Evolutionary conservation across 2,113 vertebrate species (phyloP).

Genomic region (Perca fluviatilis): DNA sequence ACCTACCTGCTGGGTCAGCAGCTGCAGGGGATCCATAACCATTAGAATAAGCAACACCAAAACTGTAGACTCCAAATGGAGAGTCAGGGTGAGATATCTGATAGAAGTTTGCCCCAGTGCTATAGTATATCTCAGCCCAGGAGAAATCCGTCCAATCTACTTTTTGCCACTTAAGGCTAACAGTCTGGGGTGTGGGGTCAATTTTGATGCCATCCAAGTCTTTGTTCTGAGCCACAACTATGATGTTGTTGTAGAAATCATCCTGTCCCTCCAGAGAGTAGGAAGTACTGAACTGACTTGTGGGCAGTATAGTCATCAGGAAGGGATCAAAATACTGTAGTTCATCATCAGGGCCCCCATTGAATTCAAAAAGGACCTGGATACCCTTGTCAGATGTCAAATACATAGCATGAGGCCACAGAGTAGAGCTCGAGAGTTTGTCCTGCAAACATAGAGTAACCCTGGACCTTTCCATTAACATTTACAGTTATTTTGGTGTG

Average conservation of each 20-base stretch:
- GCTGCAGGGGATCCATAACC: constrained; percentile 65
- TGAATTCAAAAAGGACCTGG: constrained; percentile 76
- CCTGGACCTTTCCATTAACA: not conserved
- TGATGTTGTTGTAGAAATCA: constrained; percentile 44
- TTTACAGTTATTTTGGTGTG: constrained; percentile 47
- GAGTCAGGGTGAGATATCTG: constrained; percentile 29
- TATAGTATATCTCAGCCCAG: constrained; percentile 63
- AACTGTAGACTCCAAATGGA: constrained; percentile 67
- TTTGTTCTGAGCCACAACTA: constrained; percentile 58
- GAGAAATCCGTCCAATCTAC: constrained; percentile 73
- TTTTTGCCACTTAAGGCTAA: constrained; percentile 39
- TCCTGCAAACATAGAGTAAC: constrained; percentile 53
- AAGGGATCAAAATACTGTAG: constrained; percentile 62
- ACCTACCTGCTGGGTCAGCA: constrained; percentile 47
- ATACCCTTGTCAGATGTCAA: constrained; percentile 69
- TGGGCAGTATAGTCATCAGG: constrained; percentile 69
- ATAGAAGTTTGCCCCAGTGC: constrained; percentile 12
- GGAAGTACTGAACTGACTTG: constrained; percentile 61
- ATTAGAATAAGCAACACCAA: constrained; percentile 33
- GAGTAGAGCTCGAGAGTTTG: constrained; percentile 54
- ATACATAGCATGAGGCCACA: constrained; percentile 47
- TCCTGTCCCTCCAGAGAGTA: constrained; percentile 61
- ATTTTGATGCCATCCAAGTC: not conserved
- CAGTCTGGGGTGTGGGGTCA: not conserved
- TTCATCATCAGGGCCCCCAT: constrained; percentile 13